Evolutionary conservation across 2,113 vertebrate genomes (phyloP).

Genomic region (Phyllostomus hastatus): DNA sequence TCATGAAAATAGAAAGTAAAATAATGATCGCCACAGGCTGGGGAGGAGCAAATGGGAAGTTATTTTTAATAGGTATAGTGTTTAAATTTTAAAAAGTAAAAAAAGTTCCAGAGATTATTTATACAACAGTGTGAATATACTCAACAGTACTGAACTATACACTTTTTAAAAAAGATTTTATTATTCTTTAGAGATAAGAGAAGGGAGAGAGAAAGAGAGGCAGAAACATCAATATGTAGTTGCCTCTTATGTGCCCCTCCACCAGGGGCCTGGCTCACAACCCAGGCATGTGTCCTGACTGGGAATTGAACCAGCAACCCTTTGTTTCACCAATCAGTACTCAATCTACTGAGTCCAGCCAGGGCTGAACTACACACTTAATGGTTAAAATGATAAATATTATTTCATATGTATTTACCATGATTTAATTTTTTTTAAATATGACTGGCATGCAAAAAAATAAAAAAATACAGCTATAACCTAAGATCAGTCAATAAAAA

Average conservation of each 20-base stretch:
- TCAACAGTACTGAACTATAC: not conserved
- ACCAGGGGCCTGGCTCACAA: too few relatives aligned
- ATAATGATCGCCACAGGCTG: not conserved
- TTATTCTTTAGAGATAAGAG: too few relatives aligned
- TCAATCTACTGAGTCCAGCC: too few relatives aligned
- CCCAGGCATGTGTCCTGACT: too few relatives aligned
- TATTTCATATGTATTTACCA: not conserved
- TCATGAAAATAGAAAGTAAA: not conserved
- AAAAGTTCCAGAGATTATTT: not conserved
- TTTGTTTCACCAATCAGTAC: too few relatives aligned
- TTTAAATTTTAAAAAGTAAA: not conserved
- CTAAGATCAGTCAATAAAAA: not conserved
- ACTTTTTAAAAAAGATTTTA: not conserved
- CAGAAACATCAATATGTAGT: too few relatives aligned
- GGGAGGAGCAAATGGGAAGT: not conserved
- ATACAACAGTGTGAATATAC: not conserved
- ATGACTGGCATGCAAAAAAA: not conserved
- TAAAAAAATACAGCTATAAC: not conserved
- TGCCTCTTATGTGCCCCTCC: too few relatives aligned
- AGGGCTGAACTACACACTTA: not conserved
- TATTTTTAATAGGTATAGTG: not conserved
- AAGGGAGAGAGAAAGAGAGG: too few relatives aligned
- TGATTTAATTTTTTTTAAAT: not conserved
- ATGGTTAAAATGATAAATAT: not conserved
- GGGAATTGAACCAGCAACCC: too few relatives aligned